These are phyloP conservation scores for Percina caprodes DNA, from an alignment of 2,113 vertebrate genomes.

Conservation along the genomic window DNA sequence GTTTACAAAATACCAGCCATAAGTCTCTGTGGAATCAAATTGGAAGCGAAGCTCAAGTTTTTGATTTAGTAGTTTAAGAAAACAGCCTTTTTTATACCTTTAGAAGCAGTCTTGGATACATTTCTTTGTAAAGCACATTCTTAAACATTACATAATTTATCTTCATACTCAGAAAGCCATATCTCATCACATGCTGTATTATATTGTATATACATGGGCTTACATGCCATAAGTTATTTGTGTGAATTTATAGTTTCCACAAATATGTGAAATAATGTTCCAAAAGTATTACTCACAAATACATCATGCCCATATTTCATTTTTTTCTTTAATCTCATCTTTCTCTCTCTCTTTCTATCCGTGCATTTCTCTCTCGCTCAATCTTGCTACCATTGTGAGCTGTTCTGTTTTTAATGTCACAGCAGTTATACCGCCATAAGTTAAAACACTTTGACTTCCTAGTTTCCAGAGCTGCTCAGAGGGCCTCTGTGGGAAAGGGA, in stretches of 20 bases:
- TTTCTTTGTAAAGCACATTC: conserved; percentile 39
- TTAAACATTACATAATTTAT: conserved; percentile 39
- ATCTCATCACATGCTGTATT: conserved; percentile 38
- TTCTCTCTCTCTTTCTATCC: background rate
- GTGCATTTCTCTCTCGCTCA: conserved; percentile 5
- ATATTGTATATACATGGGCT: conserved; percentile 31
- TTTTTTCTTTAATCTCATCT: conserved; percentile 37
- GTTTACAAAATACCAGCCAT: conserved; percentile 57
- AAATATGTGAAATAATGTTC: conserved; percentile 46
- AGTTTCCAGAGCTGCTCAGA: conserved; percentile 40
- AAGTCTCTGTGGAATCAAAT: conserved; percentile 25
- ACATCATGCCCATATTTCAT: conserved; percentile 64
- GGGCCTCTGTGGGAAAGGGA: conserved; percentile 40
- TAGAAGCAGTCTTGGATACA: conserved; percentile 14
- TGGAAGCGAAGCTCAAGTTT: conserved; percentile 45
- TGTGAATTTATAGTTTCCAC: conserved; percentile 57
- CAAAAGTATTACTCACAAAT: conserved; percentile 58
- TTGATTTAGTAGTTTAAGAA: conserved; percentile 38
- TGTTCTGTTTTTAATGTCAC: conserved; percentile 68
- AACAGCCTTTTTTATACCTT: conserved; percentile 7
- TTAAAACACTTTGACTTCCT: conserved; percentile 69
- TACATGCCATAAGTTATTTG: conserved; percentile 40
- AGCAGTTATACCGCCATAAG: conserved; percentile 57
- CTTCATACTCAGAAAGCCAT: conserved; percentile 16
- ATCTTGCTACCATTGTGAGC: conserved; percentile 54